A percentile compares a stretch with the other conserved stretches of the same genome.
phyloP scores from a whole-genome alignment of 2,888 invertebrate genomes.

The Litoditis marina region DNA sequence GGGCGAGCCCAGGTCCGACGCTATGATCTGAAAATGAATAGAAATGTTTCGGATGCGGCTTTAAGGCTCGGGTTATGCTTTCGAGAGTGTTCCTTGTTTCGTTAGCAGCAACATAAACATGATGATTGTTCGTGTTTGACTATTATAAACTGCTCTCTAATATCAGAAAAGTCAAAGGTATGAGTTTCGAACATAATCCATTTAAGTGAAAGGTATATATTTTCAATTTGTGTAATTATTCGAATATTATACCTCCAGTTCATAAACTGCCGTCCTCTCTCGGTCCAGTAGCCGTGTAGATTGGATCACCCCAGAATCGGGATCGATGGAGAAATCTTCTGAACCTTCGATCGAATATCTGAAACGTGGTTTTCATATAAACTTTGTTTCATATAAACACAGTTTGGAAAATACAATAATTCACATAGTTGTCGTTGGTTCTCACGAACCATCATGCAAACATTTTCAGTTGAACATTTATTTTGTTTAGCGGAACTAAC shows the following conservation, averaged over 20 bases:
- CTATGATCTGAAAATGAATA: constrained; percentile 66
- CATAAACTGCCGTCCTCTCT: constrained; percentile 81
- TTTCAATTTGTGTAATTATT: too few species aligned
- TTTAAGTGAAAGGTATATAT: too few species aligned
- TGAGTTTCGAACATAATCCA: too few species aligned
- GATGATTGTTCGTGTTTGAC: too few species aligned
- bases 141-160: too few species aligned
- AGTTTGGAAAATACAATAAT: too few species aligned
- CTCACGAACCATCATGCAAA: too few species aligned
- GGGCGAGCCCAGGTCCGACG: constrained; percentile 84
- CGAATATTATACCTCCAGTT: constrained; percentile 79
- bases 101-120: too few species aligned
- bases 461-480: neutral
- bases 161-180: too few species aligned
- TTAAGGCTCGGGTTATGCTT: neutral
- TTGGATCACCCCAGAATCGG: constrained; percentile 84
- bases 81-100: too few species aligned
- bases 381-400: neutral
- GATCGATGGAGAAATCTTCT: constrained; percentile 79
- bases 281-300: constrained; percentile 85
- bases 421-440: too few species aligned
- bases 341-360: constrained; percentile 51
- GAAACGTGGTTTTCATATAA: neutral
- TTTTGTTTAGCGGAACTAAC: constrained; percentile 17
- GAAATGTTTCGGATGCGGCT: neutral